Conservation (phyloP, 1,140 invertebrate species). For the Penaeus vannamei region DNA sequence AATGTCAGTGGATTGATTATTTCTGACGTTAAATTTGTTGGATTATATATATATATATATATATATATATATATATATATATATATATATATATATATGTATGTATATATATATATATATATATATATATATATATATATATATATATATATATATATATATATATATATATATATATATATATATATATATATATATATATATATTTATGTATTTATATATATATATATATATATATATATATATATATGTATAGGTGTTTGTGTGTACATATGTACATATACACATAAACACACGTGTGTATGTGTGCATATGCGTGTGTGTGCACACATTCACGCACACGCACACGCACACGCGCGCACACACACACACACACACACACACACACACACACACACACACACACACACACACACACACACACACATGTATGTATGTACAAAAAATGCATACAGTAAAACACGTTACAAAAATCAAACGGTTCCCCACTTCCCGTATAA, state of each 20-base stretch:
- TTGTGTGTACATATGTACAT: not conserved
- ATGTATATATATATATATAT: no score
- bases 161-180: not conserved
- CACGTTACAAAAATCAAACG: no score
- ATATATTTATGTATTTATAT: not conserved
- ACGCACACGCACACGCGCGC: not conserved
- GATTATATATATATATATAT: no score
- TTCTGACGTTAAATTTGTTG: not conserved
- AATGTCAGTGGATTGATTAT: not conserved
- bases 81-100: no score
- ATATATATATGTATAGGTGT: conserved; percentile 11
- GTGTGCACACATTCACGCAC: not conserved
- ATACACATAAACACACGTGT: not conserved
- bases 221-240: not conserved
- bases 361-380: not conserved
- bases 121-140: no score
- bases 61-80: no score
- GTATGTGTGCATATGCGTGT: not conserved
- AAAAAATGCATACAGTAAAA: not conserved
- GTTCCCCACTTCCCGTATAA: no score
- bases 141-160: no score
- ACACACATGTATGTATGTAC: not conserved
- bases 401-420: not conserved
- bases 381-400: no score
- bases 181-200: conserved; percentile 2